Conservation (phyloP, 2,113 vertebrate genomes). For the Erythrocercus mccallii region DNA sequence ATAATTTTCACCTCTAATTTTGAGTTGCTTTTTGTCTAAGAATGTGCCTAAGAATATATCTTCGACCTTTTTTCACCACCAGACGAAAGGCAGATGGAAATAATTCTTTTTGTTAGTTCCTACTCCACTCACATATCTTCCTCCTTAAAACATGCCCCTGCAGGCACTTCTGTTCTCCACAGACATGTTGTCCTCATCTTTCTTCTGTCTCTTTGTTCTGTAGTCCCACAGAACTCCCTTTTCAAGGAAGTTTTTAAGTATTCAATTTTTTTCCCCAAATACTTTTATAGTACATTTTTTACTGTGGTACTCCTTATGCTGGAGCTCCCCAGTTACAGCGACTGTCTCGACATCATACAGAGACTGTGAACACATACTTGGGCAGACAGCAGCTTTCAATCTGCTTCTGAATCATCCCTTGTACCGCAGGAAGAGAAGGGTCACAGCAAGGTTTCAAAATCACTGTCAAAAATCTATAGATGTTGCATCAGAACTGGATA, state of each 20-base stretch:
- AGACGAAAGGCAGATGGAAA: background rate
- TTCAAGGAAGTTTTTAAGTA: background rate
- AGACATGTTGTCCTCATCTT: background rate
- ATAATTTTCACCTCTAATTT: background rate
- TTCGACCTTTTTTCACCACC: background rate
- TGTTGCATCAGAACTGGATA: fast-evolving
- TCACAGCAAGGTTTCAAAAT: background rate
- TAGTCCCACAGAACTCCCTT: background rate
- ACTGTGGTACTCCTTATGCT: background rate
- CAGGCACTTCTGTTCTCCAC: background rate
- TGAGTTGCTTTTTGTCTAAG: background rate
- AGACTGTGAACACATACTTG: background rate
- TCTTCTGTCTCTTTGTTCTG: background rate
- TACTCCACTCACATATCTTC: background rate
- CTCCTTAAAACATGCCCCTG: background rate
- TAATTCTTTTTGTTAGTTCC: background rate
- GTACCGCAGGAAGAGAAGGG: background rate
- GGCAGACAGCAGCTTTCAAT: background rate
- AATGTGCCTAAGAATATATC: background rate
- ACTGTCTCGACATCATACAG: fast-evolving
- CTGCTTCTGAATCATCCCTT: background rate
- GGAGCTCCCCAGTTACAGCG: background rate
- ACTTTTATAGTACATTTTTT: background rate
- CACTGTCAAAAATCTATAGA: background rate
- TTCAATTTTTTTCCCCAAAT: background rate